A percentile compares a stretch with the other conserved stretches of the same genome.
Evolutionary conservation across 2,888 invertebrate genomes (phyloP).

Genomic region (Minunthozetes semirufus): DNA sequence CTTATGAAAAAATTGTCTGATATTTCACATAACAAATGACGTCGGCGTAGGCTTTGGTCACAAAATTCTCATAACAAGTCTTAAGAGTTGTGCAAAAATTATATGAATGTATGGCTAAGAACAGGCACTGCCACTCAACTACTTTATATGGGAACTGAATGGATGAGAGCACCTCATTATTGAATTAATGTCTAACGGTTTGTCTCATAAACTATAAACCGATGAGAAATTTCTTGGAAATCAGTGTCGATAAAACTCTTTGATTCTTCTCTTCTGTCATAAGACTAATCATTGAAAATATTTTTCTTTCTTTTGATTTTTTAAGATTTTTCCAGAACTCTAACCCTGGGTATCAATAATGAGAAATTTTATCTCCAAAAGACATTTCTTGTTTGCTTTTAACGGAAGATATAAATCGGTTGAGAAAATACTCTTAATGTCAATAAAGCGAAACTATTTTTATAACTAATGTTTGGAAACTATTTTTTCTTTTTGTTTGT

Average conservation of each 20-base stretch:
- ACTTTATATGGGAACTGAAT: conserved; percentile 13
- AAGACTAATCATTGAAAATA: background rate
- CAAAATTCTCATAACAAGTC: conserved; percentile 16
- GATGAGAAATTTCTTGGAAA: background rate
- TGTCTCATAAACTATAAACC: background rate
- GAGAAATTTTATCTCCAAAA: background rate
- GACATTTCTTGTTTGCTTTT: conserved; percentile 5
- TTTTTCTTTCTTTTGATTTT: background rate
- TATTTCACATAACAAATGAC: conserved; percentile 17
- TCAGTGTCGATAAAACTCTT: background rate
- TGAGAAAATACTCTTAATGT: background rate
- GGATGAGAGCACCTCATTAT: conserved; percentile 21
- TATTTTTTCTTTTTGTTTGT: background rate
- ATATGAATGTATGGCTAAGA: conserved; percentile 8
- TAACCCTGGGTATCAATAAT: background rate
- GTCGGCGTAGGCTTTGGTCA: conserved; percentile 24
- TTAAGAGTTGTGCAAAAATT: background rate
- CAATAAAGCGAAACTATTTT: conserved; percentile 13
- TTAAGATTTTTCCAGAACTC: background rate
- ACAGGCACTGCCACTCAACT: background rate
- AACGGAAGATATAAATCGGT: conserved; percentile 19
- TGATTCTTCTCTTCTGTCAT: background rate
- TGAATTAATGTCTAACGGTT: conserved; percentile 18
- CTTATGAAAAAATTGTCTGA: background rate
- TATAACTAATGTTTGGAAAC: background rate